Percentiles rank a stretch among this genome's conserved stretches.
Evolutionary conservation across 2,888 invertebrate species (phyloP).

Genomic region (Protodeltote pygarga): DNA sequence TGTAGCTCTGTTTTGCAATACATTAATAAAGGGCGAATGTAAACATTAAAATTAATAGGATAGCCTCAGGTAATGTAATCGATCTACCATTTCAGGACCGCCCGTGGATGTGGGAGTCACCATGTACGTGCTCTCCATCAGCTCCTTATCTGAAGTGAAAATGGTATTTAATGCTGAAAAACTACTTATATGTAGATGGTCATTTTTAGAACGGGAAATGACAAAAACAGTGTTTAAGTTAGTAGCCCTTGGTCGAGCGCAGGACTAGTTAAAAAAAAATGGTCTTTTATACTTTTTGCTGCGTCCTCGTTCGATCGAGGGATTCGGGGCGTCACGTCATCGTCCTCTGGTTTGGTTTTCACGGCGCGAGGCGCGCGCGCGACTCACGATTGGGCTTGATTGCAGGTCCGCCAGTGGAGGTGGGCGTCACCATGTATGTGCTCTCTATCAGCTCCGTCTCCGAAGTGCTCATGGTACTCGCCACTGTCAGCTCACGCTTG

Average conservation of each 20-base stretch:
- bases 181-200: conserved; percentile 68
- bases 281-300: conserved; percentile 5
- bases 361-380: conserved; percentile 72
- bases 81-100: conserved; percentile 88
- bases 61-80: conserved; percentile 57
- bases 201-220: conserved; percentile 57
- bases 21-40: conserved; percentile 4
- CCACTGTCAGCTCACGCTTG: conserved; percentile 83
- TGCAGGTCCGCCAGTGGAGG: conserved; percentile 98
- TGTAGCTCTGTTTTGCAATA: background rate
- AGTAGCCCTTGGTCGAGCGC: conserved; percentile 63
- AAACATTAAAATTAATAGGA: conserved; percentile 15
- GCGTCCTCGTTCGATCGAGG: conserved; percentile 63
- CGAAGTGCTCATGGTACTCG: conserved; percentile 98
- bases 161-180: conserved; percentile 88
- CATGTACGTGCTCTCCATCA: conserved; percentile 94
- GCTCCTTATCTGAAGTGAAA: conserved; percentile 93
- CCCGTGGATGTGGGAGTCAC: conserved; percentile 93
- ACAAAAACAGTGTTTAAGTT: conserved; percentile 51
- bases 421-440: conserved; percentile 99
- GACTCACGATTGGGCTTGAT: conserved; percentile 85
- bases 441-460: conserved; percentile 99
- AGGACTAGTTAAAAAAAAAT: conserved; percentile 26
- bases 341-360: conserved; percentile 81
- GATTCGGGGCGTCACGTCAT: conserved; percentile 58